Conservation (phyloP, 2,888 invertebrate species). For the Asteroscopus sphinx region DNA sequence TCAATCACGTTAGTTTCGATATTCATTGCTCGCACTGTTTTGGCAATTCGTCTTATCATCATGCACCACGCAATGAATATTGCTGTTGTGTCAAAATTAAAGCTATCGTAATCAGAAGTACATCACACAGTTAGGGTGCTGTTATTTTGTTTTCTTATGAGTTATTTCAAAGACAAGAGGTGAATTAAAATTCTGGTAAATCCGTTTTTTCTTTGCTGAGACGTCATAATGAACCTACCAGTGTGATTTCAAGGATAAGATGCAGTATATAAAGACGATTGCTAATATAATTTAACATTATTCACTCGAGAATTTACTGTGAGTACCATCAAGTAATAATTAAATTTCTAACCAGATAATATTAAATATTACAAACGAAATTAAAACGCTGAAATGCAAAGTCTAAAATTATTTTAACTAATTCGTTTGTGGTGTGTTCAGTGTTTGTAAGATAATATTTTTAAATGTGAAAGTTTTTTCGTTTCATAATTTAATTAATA, state of each 20-base stretch:
- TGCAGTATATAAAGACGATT: slow-evolving; percentile 40
- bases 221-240: slow-evolving; percentile 4
- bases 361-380: neutral
- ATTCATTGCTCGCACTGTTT: too few species aligned
- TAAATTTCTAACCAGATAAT: neutral
- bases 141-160: neutral
- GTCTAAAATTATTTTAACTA: neutral
- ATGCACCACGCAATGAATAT: too few species aligned
- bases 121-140: too few species aligned
- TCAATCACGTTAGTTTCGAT: too few species aligned
- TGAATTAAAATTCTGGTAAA: slow-evolving; percentile 3
- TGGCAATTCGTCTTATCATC: too few species aligned
- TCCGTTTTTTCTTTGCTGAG: slow-evolving; percentile 11
- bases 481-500: too few species aligned
- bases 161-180: neutral
- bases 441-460: neutral
- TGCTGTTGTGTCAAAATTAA: too few species aligned
- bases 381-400: neutral
- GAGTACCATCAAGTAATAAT: slow-evolving; percentile 30
- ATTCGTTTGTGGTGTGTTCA: neutral
- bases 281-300: slow-evolving; percentile 9
- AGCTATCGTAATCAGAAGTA: too few species aligned
- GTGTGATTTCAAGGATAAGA: slow-evolving; percentile 38
- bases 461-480: too few species aligned
- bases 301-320: slow-evolving; percentile 30